Percentiles rank a stretch among this genome's conserved stretches.
These are phyloP conservation scores for Pyralis farinalis DNA, from an alignment of 2,888 invertebrate species.

Conservation along the genomic window DNA sequence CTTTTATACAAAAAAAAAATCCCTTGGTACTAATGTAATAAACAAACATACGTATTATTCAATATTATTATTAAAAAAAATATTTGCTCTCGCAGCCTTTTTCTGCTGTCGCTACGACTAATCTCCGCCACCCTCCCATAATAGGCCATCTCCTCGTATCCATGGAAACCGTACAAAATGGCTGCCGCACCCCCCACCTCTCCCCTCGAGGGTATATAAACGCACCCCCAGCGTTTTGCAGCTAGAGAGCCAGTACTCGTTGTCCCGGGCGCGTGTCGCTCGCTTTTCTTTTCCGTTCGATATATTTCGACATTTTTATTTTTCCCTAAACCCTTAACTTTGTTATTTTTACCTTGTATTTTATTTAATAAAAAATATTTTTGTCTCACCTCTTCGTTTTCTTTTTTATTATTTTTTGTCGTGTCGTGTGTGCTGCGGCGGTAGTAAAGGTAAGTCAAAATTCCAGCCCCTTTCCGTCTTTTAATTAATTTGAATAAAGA, in stretches of 20 bases:
- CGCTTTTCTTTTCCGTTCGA: slow-evolving; percentile 37
- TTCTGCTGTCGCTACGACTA: slow-evolving; percentile 64
- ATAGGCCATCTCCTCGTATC: slow-evolving; percentile 79
- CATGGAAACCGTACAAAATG: slow-evolving; percentile 71
- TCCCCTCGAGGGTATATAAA: slow-evolving; percentile 57
- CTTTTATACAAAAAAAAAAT: too few species aligned
- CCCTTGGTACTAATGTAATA: too few species aligned
- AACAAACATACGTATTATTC: too few species aligned
- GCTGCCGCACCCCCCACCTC: slow-evolving; percentile 55
- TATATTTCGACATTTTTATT: slow-evolving; percentile 39
- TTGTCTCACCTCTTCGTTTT: too few species aligned
- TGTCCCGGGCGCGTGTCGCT: slow-evolving; percentile 41
- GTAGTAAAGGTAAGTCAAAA: slow-evolving; percentile 49
- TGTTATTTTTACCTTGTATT: slow-evolving; percentile 17
- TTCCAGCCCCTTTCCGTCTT: neutral
- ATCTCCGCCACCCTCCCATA: slow-evolving; percentile 77
- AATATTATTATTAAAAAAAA: slow-evolving; percentile 19
- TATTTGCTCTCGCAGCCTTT: slow-evolving; percentile 27
- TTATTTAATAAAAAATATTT: slow-evolving; percentile 31
- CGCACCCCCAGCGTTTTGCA: slow-evolving; percentile 40
- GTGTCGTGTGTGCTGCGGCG: slow-evolving; percentile 39
- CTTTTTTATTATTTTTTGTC: slow-evolving; percentile 34
- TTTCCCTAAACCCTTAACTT: slow-evolving; percentile 13
- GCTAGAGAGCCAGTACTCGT: slow-evolving; percentile 68
- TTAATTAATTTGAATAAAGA: too few species aligned